Evolutionary conservation across 2,888 invertebrate species (phyloP).

Genomic region (Operophtera brumata): DNA sequence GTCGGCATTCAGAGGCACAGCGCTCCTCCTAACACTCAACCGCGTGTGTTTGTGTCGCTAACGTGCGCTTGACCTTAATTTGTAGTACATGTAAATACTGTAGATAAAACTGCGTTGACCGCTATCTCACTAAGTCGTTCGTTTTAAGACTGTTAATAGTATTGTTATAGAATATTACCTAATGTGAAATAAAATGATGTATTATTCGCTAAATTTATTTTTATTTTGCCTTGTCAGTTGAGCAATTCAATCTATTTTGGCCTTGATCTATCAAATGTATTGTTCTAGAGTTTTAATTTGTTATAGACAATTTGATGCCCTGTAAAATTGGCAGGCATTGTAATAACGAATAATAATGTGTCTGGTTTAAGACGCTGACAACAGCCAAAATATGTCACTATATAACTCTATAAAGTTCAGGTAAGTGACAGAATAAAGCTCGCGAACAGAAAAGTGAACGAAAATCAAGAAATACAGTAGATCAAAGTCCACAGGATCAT

Average conservation of each 20-base stretch:
- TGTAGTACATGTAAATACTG: conserved; percentile 61
- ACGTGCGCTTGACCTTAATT: conserved; percentile 60
- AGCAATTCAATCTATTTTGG: conserved; percentile 29
- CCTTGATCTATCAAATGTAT: conserved; percentile 36
- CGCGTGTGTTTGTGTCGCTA: conserved; percentile 67
- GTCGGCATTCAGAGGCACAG: conserved; percentile 58
- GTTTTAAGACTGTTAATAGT: conserved; percentile 80
- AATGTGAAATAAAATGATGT: conserved; percentile 68
- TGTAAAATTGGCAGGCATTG: conserved; percentile 30
- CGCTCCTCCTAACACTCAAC: conserved; percentile 59
- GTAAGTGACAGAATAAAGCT: too few species aligned
- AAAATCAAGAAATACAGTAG: too few species aligned
- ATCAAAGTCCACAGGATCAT: too few species aligned
- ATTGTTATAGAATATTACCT: conserved; percentile 74
- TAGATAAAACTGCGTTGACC: conserved; percentile 71
- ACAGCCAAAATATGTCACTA: too few species aligned
- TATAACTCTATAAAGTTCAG: too few species aligned
- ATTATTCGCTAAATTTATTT: conserved; percentile 30
- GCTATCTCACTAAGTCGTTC: conserved; percentile 75
- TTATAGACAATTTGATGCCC: conserved; percentile 29
- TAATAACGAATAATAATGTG: conserved; percentile 25
- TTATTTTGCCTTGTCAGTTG: conserved; percentile 28
- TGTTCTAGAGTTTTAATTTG: conserved; percentile 33
- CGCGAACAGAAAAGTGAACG: too few species aligned
- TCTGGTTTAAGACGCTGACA: too few species aligned